These are phyloP conservation scores for Pomacea maculata DNA, from an alignment of 1,140 invertebrate genomes.

Conservation along the genomic window DNA sequence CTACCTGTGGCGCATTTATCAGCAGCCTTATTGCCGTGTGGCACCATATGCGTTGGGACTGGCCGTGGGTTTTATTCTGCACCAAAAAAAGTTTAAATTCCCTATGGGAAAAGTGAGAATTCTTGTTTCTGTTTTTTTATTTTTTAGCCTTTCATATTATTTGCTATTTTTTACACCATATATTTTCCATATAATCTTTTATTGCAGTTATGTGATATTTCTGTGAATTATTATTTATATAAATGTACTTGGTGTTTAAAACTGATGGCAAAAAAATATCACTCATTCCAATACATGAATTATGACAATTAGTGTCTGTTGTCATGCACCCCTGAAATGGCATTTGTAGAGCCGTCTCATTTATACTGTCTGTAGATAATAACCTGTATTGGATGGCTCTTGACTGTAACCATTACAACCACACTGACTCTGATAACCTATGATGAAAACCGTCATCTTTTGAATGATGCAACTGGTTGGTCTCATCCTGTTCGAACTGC, in stretches of 20 bases:
- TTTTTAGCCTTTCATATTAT: no score
- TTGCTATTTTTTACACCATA: no score
- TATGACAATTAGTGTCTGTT: no score
- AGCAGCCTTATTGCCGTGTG: slow-evolving; percentile 66
- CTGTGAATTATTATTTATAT: no score
- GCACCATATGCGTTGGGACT: slow-evolving; percentile 69
- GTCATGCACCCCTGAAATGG: no score
- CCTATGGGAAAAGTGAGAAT: slow-evolving; percentile 14
- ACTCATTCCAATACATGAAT: no score
- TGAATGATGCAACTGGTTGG: slow-evolving; percentile 18
- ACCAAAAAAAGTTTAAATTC: slow-evolving; percentile 34
- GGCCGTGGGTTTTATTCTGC: slow-evolving; percentile 64
- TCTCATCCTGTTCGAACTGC: not conserved
- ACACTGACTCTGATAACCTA: slow-evolving; percentile 19
- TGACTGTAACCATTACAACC: slow-evolving; percentile 27
- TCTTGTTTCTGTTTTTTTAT: no score
- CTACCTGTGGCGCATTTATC: slow-evolving; percentile 20
- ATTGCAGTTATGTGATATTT: no score
- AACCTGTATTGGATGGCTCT: slow-evolving; percentile 26
- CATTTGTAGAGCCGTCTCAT: no score
- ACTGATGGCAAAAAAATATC: no score
- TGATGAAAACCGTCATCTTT: slow-evolving; percentile 14
- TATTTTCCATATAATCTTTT: no score
- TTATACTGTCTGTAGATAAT: not conserved
- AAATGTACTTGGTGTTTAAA: no score